Percentiles rank a stretch among this genome's conserved stretches.
Conservation (phyloP, 1,140 invertebrate genomes). For the Pygmarrhopalites habei region DNA sequence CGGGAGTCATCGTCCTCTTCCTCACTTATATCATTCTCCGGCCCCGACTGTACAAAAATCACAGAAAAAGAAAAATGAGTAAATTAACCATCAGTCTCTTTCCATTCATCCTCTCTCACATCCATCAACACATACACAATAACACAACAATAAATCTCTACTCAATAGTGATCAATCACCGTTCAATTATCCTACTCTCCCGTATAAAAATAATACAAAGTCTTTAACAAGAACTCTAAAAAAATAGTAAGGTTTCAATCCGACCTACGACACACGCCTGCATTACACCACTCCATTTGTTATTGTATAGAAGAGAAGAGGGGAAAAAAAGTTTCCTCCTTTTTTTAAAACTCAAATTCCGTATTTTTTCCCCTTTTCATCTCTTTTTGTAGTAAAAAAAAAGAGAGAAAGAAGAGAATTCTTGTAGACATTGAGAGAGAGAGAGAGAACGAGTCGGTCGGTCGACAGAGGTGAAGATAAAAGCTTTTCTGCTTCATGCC, state of each 20-base stretch:
- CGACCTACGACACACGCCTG: no score
- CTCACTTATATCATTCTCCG: conserved; percentile 36
- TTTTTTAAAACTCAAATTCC: no score
- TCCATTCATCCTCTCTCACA: no score
- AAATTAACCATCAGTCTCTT: neutral
- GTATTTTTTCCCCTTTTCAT: no score
- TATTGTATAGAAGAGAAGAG: no score
- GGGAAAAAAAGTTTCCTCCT: no score
- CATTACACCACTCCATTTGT: no score
- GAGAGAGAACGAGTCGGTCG: neutral
- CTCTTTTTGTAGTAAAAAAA: neutral
- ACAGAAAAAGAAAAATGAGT: conserved; percentile 12
- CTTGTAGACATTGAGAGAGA: neutral
- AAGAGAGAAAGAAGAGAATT: neutral
- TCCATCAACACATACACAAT: neutral
- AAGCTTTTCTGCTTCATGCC: no score
- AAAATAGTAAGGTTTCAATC: neutral
- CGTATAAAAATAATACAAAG: no score
- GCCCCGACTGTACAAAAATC: conserved; percentile 32
- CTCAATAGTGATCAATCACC: neutral
- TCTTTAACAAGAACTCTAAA: neutral
- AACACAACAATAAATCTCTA: neutral
- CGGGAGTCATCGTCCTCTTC: conserved; percentile 40
- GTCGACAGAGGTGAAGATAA: neutral
- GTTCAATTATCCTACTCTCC: no score